Base-by-base conservation (phyloP, 1,140 invertebrate species). In the Diachasmimorpha longicaudata region DNA sequence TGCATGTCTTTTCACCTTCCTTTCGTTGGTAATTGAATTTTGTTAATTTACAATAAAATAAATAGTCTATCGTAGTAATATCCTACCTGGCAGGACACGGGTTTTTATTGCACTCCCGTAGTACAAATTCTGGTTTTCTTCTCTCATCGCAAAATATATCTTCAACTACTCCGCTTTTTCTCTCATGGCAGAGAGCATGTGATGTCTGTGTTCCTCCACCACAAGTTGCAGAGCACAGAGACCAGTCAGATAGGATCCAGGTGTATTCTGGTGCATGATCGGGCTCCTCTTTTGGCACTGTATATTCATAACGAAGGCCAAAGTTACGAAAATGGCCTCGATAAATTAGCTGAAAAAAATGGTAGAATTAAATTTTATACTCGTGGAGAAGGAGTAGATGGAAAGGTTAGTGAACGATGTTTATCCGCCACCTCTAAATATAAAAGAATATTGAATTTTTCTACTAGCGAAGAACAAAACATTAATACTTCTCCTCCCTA, bases 261-360 rank as follows among this genome's bases (percentile, higher is more conserved):
- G 89, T 82, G 84, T 93, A 94, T 83, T 91, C 89, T 42, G 90
- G 91, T 80, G 89, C 84, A 88, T 93, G 83, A 85, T 93, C 85
- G 70, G 83, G 89, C 84, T 91, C 92, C 82, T 88, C 89, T 70
- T 93, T 93, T 13, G 93, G 93, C 70, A 95, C 89, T 0, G 94
- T 95, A 88, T 96, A 97, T 86, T 97, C 95, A 88, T 95, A 97
- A 70, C 90, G 90, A 14, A 97, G 90, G 14, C 95, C 95, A 0
- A 94, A 93, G 84, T 96, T 96, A 76, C 92, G 91, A 77, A 92
- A 91, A 70, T 91, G 91, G n/a, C 94, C 94, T 82, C 94, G 92
- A 82, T 94, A 94, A 79, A 96, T 92, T 23, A 96, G 89, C 96
- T 97, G 89, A 72, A 63, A 14, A 13, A 44, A 25, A 23, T 36